phyloP scores from a whole-genome alignment of 2,888 invertebrate genomes.

The Aphodius sticticus region DNA sequence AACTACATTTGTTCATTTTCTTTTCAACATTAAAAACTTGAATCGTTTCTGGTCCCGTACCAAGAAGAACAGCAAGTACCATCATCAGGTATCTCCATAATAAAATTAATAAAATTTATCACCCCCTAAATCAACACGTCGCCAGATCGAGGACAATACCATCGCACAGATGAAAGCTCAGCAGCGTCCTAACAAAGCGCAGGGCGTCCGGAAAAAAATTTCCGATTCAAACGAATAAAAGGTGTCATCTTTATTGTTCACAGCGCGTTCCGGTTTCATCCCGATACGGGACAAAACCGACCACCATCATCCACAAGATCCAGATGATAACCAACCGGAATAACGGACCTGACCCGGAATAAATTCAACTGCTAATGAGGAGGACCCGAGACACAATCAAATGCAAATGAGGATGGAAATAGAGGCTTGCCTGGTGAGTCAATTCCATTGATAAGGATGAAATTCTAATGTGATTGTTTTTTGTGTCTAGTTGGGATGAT shows the following conservation, averaged over 20 bases:
- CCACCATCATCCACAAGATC: neutral
- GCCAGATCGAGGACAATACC: neutral
- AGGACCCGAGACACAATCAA: neutral
- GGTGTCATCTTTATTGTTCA: neutral
- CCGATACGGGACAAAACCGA: neutral
- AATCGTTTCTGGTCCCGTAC: neutral
- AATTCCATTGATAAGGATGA: neutral
- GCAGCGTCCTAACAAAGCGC: neutral
- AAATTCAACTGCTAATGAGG: conserved; percentile 4
- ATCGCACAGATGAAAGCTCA: neutral
- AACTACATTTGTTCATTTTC: too few species aligned
- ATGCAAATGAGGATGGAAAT: neutral
- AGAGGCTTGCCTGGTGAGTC: neutral
- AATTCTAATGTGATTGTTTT: neutral
- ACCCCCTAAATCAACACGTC: conserved; percentile 4
- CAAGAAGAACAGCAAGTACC: neutral
- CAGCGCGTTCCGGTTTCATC: neutral
- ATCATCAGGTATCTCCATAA: neutral
- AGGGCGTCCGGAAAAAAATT: neutral
- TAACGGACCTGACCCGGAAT: conserved; percentile 4
- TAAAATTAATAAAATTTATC: neutral
- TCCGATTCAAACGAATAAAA: neutral
- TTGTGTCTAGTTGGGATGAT: neutral
- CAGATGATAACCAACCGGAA: neutral
- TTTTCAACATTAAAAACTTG: neutral